These are phyloP conservation scores for Sebastes trivittatus DNA, from an alignment of 2,797 vertebrate species.

Conservation along the genomic window DNA sequence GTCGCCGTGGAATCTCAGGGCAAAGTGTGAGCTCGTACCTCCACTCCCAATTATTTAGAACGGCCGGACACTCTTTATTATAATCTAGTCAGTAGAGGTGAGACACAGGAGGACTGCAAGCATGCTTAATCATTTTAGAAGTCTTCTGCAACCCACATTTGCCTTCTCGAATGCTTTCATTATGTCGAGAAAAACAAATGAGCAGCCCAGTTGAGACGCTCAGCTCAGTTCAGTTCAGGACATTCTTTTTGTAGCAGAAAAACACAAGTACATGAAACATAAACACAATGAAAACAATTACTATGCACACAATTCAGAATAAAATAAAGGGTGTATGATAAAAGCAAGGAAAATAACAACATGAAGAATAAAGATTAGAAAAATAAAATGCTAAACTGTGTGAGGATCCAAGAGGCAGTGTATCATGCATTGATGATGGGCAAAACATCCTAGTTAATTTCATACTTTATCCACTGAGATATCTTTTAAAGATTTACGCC, in stretches of 20 bases:
- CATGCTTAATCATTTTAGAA: not conserved
- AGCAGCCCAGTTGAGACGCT: not conserved
- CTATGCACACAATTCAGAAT: not conserved
- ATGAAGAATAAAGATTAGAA: not conserved
- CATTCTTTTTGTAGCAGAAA: not conserved
- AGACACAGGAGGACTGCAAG: not conserved
- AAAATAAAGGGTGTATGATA: not conserved
- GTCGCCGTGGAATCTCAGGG: slow-evolving; percentile 40
- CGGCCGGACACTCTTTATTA: not conserved
- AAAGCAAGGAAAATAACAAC: not conserved
- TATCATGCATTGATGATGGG: not conserved
- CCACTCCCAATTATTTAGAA: slow-evolving; percentile 7
- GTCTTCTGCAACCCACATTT: not conserved
- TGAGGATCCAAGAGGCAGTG: not conserved
- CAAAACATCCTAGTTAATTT: not conserved
- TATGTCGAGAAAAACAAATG: not conserved
- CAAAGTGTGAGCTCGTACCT: slow-evolving; percentile 26
- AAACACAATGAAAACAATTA: not conserved
- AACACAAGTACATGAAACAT: not conserved
- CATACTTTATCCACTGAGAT: not conserved
- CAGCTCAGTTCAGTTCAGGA: not conserved
- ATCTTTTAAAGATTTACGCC: not conserved
- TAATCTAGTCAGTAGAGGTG: slow-evolving; percentile 1
- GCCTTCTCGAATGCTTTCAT: not conserved
- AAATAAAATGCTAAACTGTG: not conserved